Conservation (phyloP, 1,140 invertebrate genomes). For the Drosophila subobscura region DNA sequence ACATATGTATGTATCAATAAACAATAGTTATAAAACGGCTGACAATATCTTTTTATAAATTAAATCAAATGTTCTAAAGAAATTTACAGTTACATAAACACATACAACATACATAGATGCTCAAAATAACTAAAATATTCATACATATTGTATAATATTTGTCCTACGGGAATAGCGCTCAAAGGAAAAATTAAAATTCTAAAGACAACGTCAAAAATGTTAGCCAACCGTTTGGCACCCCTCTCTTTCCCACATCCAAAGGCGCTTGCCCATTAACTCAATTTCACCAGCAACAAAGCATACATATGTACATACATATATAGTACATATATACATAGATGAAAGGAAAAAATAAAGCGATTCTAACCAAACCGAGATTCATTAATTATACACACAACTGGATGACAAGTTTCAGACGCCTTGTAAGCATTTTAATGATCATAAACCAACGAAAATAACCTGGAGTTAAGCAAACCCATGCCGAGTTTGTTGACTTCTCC, state of each 20-base stretch:
- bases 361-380: constrained; percentile 51
- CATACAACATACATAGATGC: not conserved
- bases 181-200: not conserved
- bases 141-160: not conserved
- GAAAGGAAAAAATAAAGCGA: constrained; percentile 17
- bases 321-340: constrained; percentile 1
- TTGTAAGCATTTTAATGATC: constrained; percentile 66
- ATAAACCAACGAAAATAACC: constrained; percentile 47
- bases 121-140: not conserved
- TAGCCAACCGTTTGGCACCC: too few species aligned
- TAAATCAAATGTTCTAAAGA: too few species aligned
- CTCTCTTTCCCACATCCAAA: too few species aligned
- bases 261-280: constrained; percentile 19
- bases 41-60: too few species aligned
- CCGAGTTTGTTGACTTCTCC: constrained; percentile 78
- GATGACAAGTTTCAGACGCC: constrained; percentile 63
- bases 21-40: too few species aligned
- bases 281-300: constrained; percentile 23
- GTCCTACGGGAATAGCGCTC: too few species aligned
- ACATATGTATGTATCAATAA: too few species aligned
- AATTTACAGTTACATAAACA: too few species aligned
- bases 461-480: constrained; percentile 64
- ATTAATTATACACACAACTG: constrained; percentile 70
- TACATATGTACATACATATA: constrained; percentile 1
- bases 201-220: not conserved